A percentile compares a stretch with the other conserved stretches of the same genome.
phyloP scores from a whole-genome alignment of 2,888 invertebrate genomes.

The Aelia acuminata region DNA sequence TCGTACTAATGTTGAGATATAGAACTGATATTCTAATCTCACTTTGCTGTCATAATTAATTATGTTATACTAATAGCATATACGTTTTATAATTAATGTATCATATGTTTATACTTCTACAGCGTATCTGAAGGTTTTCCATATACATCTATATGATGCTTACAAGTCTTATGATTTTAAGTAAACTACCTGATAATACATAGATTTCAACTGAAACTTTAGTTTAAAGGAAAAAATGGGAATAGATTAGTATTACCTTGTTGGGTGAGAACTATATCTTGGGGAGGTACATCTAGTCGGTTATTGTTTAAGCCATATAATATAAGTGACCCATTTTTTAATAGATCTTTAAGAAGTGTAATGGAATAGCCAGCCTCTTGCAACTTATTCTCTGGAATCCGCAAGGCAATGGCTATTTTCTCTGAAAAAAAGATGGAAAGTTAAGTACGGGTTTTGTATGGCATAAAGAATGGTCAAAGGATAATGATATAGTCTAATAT shows the following conservation, averaged over 20 bases:
- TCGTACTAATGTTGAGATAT: no score
- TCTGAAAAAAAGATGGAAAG: slow-evolving; percentile 47
- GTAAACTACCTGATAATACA: no score
- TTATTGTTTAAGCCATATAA: slow-evolving; percentile 51
- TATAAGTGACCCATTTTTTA: slow-evolving; percentile 58
- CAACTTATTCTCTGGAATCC: slow-evolving; percentile 50
- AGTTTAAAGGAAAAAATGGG: no score
- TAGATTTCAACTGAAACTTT: no score
- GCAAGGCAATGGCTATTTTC: slow-evolving; percentile 58
- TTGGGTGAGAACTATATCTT: slow-evolving; percentile 52
- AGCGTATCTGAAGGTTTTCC: no score
- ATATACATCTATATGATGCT: neutral
- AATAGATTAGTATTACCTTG: neutral
- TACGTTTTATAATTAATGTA: no score
- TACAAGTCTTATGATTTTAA: neutral
- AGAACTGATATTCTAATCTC: no score
- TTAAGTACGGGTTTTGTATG: neutral
- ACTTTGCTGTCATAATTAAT: no score
- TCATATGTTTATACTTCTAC: no score
- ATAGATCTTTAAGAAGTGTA: slow-evolving; percentile 37
- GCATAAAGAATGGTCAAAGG: neutral
- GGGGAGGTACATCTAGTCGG: slow-evolving; percentile 50
- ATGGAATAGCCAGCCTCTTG: slow-evolving; percentile 49
- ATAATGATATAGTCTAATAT: neutral
- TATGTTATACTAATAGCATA: neutral